Evolutionary conservation across 2,113 vertebrate species (phyloP), one percentile per base, ranked within the genome.

Genomic region (Lucifuga dentata): DNA sequence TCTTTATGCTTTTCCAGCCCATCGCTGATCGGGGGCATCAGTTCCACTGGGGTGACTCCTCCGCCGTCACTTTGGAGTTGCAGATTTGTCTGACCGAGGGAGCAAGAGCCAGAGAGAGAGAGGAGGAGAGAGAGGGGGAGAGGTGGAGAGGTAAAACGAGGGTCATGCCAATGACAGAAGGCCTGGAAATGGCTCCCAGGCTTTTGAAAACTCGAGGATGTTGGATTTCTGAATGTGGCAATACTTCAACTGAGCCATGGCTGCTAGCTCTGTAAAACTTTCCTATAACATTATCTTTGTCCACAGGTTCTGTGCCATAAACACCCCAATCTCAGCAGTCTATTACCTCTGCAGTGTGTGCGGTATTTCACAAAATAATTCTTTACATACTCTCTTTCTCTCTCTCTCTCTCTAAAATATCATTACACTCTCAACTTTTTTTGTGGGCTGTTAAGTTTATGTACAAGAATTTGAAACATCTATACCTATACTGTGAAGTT

Each of bases 1-100:
- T 84, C 88, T 88, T 89, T 84, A 85, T 83, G 73, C 83, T 90
- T 90, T 88, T 89, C 85, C 87, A 87, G 85, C 66, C 81, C 83
- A 89, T 82, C 78, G 65, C 85, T 84, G 86, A 86, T 88, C 83
- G 52, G 73, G 83, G 75, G 80, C 84, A 85, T 90, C 86, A 75
- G 81, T 89, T 92, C 90, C 89, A 86, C 76, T 39, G 83, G 78
- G 82, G 66, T 87, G 81, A 80, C 65, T 84, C 69, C 55, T 85
- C 44, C 38, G 16, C 75, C 40, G 29, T 78, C 77, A 78, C 79
- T 81, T 66, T 59, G 53, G 77, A 80, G 68, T 60, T 33, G 45
- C 63, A 46, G 49, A 78, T 58, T 78, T 49, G 36, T 65, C 65
- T 68, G 73, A 83, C 66, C 51, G 1, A 78, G 49, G 48, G 32